Percentiles rank a stretch among this genome's conserved stretches.
Evolutionary conservation across 2,113 vertebrate genomes (phyloP).

Genomic region (Narcine bancroftii): DNA sequence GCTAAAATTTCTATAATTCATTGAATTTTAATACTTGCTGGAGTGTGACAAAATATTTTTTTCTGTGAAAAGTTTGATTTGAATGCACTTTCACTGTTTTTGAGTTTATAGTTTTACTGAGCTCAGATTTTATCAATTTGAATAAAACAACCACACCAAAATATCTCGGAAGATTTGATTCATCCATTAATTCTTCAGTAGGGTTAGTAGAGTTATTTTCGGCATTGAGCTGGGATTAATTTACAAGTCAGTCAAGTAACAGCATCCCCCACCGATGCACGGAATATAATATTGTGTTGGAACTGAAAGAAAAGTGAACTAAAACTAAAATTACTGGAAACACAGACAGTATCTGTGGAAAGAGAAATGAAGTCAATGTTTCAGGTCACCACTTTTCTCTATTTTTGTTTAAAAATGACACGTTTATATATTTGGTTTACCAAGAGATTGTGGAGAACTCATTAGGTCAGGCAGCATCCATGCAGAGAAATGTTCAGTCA

Average conservation of each 20-base stretch:
- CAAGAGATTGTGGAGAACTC: too few relatives aligned
- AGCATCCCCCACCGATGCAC: background rate
- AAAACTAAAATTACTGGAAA: too few relatives aligned
- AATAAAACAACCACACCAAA: background rate
- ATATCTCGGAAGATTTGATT: background rate
- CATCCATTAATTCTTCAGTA: background rate
- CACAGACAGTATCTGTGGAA: too few relatives aligned
- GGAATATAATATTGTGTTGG: background rate
- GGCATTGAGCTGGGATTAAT: background rate
- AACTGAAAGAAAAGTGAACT: too few relatives aligned
- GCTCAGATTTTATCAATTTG: conserved; percentile 4
- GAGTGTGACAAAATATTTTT: conserved; percentile 1
- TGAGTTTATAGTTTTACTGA: background rate
- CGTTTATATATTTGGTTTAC: too few relatives aligned
- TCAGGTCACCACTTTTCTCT: too few relatives aligned
- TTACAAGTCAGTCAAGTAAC: background rate
- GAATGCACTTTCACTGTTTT: background rate
- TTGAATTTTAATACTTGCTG: conserved; percentile 20
- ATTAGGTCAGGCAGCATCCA: too few relatives aligned
- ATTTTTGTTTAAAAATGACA: too few relatives aligned
- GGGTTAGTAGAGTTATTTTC: background rate
- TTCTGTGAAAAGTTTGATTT: background rate
- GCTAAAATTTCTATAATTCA: conserved; percentile 12
- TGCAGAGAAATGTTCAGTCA: too few relatives aligned
- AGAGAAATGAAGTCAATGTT: too few relatives aligned